phyloP scores from a whole-genome alignment of 2,113 vertebrate species.

The Chroicocephalus ridibundus region DNA sequence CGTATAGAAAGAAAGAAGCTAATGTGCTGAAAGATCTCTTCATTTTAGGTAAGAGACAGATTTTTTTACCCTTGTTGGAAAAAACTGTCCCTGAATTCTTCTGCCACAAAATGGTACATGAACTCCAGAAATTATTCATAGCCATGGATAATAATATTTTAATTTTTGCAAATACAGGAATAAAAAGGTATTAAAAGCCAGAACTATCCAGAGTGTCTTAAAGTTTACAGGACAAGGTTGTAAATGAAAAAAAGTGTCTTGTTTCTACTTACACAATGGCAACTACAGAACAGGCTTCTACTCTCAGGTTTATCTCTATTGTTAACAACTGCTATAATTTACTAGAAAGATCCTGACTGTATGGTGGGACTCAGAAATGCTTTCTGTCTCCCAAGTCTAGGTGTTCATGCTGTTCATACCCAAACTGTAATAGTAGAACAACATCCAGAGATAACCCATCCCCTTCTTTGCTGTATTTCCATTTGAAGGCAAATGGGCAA shows the following conservation, averaged over 20 bases:
- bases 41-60: background rate
- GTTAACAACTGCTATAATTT: background rate
- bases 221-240: background rate
- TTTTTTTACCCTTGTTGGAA: background rate
- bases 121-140: background rate
- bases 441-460: background rate
- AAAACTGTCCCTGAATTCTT: background rate
- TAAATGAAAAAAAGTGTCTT: background rate
- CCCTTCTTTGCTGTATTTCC: background rate
- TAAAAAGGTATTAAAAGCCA: background rate
- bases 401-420: background rate
- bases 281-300: background rate
- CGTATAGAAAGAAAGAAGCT: background rate
- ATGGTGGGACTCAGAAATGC: background rate
- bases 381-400: background rate
- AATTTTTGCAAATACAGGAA: background rate
- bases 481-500: background rate
- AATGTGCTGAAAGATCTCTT: background rate
- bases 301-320: background rate
- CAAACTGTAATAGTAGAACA: background rate
- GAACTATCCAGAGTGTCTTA: background rate
- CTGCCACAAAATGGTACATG: background rate
- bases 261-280: background rate
- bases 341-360: background rate
- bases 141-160: background rate